A percentile compares a stretch with the other conserved stretches of the same genome.
Conservation (phyloP, 1,140 invertebrate genomes). For the Xylocopa sonorina region DNA sequence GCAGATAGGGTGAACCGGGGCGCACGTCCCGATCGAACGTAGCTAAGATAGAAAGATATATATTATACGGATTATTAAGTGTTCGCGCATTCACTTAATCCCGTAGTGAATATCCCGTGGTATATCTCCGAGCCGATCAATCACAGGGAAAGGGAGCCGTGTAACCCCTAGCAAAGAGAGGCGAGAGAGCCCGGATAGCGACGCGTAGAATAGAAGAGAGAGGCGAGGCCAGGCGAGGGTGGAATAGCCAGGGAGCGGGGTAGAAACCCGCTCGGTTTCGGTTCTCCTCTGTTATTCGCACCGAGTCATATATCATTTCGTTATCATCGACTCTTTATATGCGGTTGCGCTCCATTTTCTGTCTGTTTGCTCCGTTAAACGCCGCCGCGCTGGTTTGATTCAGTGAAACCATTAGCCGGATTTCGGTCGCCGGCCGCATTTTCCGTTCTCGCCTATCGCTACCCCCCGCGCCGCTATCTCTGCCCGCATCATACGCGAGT, state of each 20-base stretch:
- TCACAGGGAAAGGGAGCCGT: constrained; percentile 71
- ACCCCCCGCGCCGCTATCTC: constrained; percentile 60
- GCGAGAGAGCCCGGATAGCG: constrained; percentile 14
- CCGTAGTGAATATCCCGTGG: constrained; percentile 78
- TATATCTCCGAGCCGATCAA: constrained; percentile 80
- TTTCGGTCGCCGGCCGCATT: constrained; percentile 73
- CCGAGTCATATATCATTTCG: constrained; percentile 82
- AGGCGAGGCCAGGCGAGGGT: neutral
- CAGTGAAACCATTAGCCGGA: constrained; percentile 79
- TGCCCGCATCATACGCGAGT: constrained; percentile 63
- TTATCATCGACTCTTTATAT: constrained; percentile 84
- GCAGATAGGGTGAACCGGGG: neutral
- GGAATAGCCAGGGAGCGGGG: neutral
- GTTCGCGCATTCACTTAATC: constrained; percentile 81
- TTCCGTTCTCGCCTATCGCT: constrained; percentile 66
- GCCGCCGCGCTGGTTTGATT: constrained; percentile 76
- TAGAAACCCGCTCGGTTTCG: constrained; percentile 50
- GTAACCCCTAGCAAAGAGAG: constrained; percentile 36
- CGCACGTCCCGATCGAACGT: neutral
- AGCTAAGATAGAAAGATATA: constrained; percentile 54
- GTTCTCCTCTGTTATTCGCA: constrained; percentile 71
- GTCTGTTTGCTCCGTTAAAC: constrained; percentile 82
- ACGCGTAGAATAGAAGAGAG: neutral
- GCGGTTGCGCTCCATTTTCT: constrained; percentile 83
- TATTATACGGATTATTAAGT: constrained; percentile 77